phyloP scores from a whole-genome alignment of 53 echinoderm and acorn worm species.

The Antedon mediterranea region DNA sequence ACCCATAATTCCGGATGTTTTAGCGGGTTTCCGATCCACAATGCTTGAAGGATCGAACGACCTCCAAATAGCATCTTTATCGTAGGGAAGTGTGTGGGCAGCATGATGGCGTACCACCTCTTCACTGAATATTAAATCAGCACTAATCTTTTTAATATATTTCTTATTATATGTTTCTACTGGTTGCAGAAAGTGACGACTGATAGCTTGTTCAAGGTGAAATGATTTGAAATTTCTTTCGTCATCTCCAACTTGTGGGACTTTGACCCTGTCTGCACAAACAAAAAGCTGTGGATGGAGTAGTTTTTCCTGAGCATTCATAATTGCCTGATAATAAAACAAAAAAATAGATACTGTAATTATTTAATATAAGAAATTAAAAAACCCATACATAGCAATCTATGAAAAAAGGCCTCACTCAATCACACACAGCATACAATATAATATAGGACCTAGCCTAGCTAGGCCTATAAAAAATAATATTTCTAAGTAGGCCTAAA shows the following conservation, averaged over 20 bases:
- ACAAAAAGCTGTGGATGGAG: constrained; percentile 65
- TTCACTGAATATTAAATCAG: constrained; percentile 79
- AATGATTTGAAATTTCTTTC: constrained; percentile 34
- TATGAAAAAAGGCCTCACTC: too few relatives aligned
- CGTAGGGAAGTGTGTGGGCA: constrained; percentile 78
- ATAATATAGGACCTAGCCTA: too few relatives aligned
- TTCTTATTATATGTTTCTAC: constrained; percentile 41
- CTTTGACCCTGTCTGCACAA: constrained; percentile 88
- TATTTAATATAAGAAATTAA: too few relatives aligned
- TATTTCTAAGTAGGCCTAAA: too few relatives aligned
- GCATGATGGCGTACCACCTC: constrained; percentile 67
- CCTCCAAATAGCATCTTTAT: constrained; percentile 33
- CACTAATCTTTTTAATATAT: constrained; percentile 80
- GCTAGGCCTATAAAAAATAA: too few relatives aligned
- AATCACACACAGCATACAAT: too few relatives aligned
- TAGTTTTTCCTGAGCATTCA: constrained; percentile 8
- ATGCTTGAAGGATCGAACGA: constrained; percentile 38
- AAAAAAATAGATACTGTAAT: background rate
- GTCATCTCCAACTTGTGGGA: constrained; percentile 91
- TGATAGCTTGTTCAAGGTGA: constrained; percentile 26
- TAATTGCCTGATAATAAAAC: background rate
- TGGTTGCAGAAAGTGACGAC: constrained; percentile 16
- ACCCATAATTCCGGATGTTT: constrained; percentile 20
- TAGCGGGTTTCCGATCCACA: constrained; percentile 12
- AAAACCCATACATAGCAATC: too few relatives aligned